phyloP scores from a whole-genome alignment of 2,113 vertebrate species.

The Dasyurus viverrinus region DNA sequence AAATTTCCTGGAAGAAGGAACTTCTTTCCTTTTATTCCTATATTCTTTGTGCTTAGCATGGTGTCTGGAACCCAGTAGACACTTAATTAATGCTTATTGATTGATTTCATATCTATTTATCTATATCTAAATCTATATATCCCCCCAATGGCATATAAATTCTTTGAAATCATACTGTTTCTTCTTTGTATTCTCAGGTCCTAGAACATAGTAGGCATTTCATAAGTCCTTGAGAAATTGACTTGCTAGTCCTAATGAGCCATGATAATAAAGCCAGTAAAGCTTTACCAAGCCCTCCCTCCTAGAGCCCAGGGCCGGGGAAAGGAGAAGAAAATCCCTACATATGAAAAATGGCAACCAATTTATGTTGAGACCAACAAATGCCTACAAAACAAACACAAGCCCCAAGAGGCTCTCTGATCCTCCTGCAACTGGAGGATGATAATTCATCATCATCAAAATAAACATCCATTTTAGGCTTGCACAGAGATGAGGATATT shows the following conservation, averaged over 20 bases:
- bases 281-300: background rate
- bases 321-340: background rate
- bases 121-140: background rate
- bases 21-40: background rate
- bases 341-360: background rate
- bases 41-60: background rate
- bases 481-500: conserved; percentile 67
- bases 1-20: background rate
- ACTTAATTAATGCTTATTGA: background rate
- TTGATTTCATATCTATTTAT: background rate
- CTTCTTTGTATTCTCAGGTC: background rate
- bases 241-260: background rate
- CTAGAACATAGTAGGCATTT: background rate
- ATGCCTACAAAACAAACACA: conserved; percentile 44
- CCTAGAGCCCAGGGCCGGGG: background rate
- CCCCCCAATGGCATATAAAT: background rate
- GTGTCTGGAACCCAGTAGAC: background rate
- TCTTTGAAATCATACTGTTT: background rate
- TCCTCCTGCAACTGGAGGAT: conserved; percentile 33
- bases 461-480: conserved; percentile 80
- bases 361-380: background rate
- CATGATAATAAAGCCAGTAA: background rate
- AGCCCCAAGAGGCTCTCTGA: conserved; percentile 13
- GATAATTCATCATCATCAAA: conserved; percentile 78
- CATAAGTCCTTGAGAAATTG: background rate